Evolutionary conservation across 1,140 invertebrate species (phyloP), one percentile per base, ranked within the genome.

Genomic region (Drosophila novamexicana): DNA sequence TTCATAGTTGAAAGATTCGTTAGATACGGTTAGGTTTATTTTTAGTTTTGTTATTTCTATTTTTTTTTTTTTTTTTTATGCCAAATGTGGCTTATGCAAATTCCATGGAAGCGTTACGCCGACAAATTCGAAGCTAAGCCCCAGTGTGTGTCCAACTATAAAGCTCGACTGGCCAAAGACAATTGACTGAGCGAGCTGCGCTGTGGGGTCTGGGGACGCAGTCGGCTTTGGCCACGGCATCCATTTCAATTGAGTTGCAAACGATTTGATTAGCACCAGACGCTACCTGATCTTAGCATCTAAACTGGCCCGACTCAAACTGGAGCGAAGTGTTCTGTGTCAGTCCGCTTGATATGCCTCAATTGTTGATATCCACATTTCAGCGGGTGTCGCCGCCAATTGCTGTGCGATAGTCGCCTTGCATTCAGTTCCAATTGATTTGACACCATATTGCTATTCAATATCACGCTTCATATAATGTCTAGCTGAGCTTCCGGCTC

Each of bases 391-490:
- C 56, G 39, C 69, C 66, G 52, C 37, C 62, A 79, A 79, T 79
- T 79, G 68, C 18, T 18, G 18, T 18, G 44, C 37, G 22, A 40
- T 32, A 54, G 32, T 37, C 42, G 53, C 54, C 32, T 44, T 44
- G 18, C 36, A 49, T 52, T 67, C 36, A 1, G 76, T 88, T 83
- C 62, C 79, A 86, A 88, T 86, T 86, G 82, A 86, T 88, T 88
- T 85, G 79, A 57, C 73, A 70, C 44, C 47, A 77, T 58, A 80
- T 58, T 47, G 49, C 52, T 49, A 47, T 16, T 63, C 79, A 64
- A 78, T 78, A 53, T 45, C 22, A 47, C 65, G 14, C 10, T 39
- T 22, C 6, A 57, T 40, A 34, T 29, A 36, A 50, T 57, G 9
- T 40, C 42, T 44, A 40, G 18, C 18, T 49, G 1, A 37, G 57